Evolutionary conservation across 2,113 vertebrate genomes (phyloP), one percentile per base, ranked within the genome.

Genomic region (Cephalopholis sonnerati): DNA sequence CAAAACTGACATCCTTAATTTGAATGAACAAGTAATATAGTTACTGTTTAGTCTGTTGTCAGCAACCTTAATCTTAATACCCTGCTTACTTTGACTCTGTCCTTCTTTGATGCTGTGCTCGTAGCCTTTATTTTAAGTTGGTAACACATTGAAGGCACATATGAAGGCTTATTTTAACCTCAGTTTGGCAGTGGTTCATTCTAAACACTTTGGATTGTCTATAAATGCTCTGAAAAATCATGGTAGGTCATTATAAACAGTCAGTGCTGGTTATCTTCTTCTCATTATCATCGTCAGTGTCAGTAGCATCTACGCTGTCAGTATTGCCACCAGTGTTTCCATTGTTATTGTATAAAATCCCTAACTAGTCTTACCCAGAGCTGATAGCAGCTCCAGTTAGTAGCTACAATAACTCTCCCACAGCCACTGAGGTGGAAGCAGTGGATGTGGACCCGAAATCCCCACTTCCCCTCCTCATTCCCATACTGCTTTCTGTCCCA

Each of bases 341-440:
- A 29, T 9, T 80, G 80, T 90, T 78, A 44, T 76, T 64, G 51
- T 54, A 54, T 82, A 77, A 65, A 18, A 67, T 58, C 54, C 55
- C 54, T 51, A 74, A 67, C 78, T 81, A 74, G 74, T 75, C 71
- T 55, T 44, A 50, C 58, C 68, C 50, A 66, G 75, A 61, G 58
- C 74, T 46, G 57, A 78, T 73, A 65, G 78, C 57, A 50, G 79
- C 77, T 74, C 61, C 75, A 72, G 62, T 46, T 72, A 83, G 80
- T 55, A 71, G 81, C 91, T 87, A 91, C 87, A 92, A 89, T 79
- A 89, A 92, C 90, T 92, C 89, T 92, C 93, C 91, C 92, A 93
- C 92, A 92, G 79, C 84, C 79, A 82, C 62, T 61, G 82, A 78
- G 69, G 73, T 88, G 90, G 83, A 91, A 89, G 64, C 70, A 65